These are phyloP conservation scores for Umimayanthus kanabou DNA, from an alignment of 92 coral and sea anemone species.

Conservation along the genomic window DNA sequence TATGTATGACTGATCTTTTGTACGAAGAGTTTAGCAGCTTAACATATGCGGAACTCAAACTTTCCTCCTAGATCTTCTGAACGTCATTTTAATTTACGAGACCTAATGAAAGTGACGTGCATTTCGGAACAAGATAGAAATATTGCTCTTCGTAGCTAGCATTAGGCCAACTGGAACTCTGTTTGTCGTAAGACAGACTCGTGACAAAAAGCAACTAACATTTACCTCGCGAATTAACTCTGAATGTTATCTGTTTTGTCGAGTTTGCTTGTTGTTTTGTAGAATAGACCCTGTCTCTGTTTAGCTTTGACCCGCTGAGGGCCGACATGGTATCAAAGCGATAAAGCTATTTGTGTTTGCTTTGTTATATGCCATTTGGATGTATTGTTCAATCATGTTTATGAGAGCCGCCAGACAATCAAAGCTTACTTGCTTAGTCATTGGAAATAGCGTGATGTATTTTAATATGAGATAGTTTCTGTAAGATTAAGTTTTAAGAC, in stretches of 20 bases:
- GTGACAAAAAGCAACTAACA: background rate
- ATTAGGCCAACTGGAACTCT: background rate
- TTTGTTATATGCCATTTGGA: background rate
- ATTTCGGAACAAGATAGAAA: background rate
- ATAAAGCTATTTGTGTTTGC: background rate
- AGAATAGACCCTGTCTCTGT: background rate
- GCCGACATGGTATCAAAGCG: background rate
- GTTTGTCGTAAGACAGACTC: background rate
- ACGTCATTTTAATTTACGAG: background rate
- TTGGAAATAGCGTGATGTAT: too few species aligned
- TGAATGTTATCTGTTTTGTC: slow-evolving; percentile 1
- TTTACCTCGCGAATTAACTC: background rate
- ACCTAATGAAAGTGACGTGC: background rate
- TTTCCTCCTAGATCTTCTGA: background rate
- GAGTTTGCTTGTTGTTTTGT: slow-evolving; percentile 19
- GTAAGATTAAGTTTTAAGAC: background rate
- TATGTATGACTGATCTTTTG: slow-evolving; percentile 16
- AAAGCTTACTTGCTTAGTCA: background rate
- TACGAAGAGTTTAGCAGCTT: background rate
- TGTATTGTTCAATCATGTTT: slow-evolving; percentile 7
- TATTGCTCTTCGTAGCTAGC: background rate
- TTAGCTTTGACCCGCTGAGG: slow-evolving; percentile 31
- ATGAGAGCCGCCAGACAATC: background rate
- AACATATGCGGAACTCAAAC: slow-evolving; percentile 18
- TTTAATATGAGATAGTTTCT: too few species aligned